Evolutionary conservation across 1,140 invertebrate species (phyloP), one percentile per base, ranked within the genome.

Genomic region (Drosophila fuyamai): DNA sequence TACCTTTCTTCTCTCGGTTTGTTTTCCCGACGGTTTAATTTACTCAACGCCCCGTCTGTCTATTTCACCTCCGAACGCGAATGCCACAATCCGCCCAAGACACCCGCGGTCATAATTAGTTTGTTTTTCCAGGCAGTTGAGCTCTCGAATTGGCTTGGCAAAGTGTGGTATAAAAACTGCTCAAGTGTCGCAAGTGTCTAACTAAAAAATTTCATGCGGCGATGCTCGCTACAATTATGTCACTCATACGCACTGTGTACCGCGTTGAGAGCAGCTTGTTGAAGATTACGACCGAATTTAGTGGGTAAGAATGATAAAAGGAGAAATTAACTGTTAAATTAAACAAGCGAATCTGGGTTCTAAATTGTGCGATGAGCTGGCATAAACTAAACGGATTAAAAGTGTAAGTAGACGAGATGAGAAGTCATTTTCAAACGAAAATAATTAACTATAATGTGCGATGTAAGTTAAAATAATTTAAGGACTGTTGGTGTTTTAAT

Each of bases 111-210:
- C 83, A 89, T 88, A 88, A 88, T 88, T 88, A 88, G 83, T 88
- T 88, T 88, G 84, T 89, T 88, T 88, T 88, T 70, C 85, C 83
- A 83, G 83, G 72, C 84, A 88, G 83, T 88, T 88, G 76, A 83
- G 76, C 62, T 76, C 51, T 76, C 54, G 84, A 89, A 88, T 83
- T 88, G 84, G 67, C 76, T 89, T 65, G 47, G 67, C 51, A 50
- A 51, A 61, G 43, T 36, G 74, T 53, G 54, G 48, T 48, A 48
- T 67, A 50, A 74, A 88, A 86, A 66, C 59, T 56, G 56, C 83
- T 79, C 71, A 74, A 83, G 79, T 67, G 68, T 76, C 43, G 32
- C 38, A 60, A 47, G 12, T 36, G 44, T 53, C 63, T 61, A 48
- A 60, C 55, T 66, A 41, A 35, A 71, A 72, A 50, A 71, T 50